Base-by-base conservation (phyloP, 2,888 invertebrate species). In the Diplolepis rosae region DNA sequence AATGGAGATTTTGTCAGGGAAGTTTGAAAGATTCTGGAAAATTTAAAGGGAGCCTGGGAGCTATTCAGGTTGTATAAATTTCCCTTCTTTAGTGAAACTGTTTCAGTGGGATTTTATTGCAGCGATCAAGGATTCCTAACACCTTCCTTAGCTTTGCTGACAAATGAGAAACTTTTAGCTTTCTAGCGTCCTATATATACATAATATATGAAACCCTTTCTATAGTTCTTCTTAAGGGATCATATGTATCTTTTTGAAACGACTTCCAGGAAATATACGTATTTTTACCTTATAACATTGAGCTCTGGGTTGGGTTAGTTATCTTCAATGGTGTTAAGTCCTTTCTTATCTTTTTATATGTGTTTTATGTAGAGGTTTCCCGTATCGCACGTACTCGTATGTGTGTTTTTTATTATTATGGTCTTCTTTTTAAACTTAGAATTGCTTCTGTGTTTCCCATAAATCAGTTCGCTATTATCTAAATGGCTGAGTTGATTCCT, bases 291-390 rank as follows among this genome's bases (percentile, higher is more conserved):
- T n/a, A n/a, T n/a, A n/a, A n/a, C n/a, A n/a, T n/a, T n/a, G n/a
- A n/a, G n/a, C n/a, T n/a, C n/a, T n/a, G n/a, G n/a, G n/a, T n/a
- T n/a, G n/a, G n/a, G n/a, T 13, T 13, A 56, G 24, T 56, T 56
- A 56, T 56, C 56, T 56, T 56, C 35, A 13, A 0, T 24, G n/a
- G 22, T 32, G 24, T 35, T 35, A 56, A 56, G 35, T 56, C 2
- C 56, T 13, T n/a, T 13, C 56, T 56, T 56, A 56, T 56, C 56
- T 35, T 54, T n/a, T 42, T 15, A n/a, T n/a, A n/a, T 54, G 32
- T 32, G 11, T 9, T 24, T 50, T 27, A 27, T 28, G 27, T 24
- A 28, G 51, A 28, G 15, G 18, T 45, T 9, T 45, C 9, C 18
- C 45, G 9, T 45, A 18, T 18, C 45, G 18, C n/a, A n/a, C 15